These are phyloP conservation scores for Lipophrys pholis DNA, from an alignment of 2,113 vertebrate genomes.

Conservation along the genomic window DNA sequence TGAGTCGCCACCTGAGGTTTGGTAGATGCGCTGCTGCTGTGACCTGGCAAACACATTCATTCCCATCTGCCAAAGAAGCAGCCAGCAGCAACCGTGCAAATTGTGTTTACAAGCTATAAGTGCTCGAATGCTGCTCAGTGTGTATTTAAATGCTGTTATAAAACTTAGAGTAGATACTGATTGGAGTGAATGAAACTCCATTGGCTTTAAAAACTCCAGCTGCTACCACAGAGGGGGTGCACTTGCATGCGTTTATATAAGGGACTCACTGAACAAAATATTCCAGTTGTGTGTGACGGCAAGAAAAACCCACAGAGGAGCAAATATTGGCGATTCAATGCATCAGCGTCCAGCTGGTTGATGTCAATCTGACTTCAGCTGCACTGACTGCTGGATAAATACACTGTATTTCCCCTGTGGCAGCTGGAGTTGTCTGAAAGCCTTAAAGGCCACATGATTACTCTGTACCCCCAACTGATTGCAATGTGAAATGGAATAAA, in stretches of 20 bases:
- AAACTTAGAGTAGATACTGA: conserved; percentile 24
- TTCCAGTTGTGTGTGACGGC: not conserved
- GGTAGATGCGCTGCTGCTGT: not conserved
- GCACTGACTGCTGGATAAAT: not conserved
- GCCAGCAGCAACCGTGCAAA: conserved; percentile 42
- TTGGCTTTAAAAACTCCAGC: conserved; percentile 43
- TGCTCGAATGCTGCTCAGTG: conserved; percentile 18
- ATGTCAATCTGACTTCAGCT: conserved; percentile 21
- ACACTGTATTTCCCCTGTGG: conserved; percentile 2
- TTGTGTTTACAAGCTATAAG: conserved; percentile 47
- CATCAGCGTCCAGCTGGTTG: conserved; percentile 11
- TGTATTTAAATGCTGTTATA: conserved; percentile 37
- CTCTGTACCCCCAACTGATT: not conserved
- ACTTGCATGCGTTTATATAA: not conserved
- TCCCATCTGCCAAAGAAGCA: conserved; percentile 34
- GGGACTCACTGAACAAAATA: conserved; percentile 2
- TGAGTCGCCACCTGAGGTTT: conserved; percentile 12
- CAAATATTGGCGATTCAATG: conserved; percentile 5
- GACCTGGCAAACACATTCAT: conserved; percentile 44
- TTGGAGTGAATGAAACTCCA: conserved; percentile 42
- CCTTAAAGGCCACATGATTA: not conserved
- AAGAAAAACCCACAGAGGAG: conserved; percentile 19
- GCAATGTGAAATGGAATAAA: conserved; percentile 5
- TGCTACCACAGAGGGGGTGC: conserved; percentile 32
- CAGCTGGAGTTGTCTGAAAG: not conserved